Evolutionary conservation across 1,140 invertebrate genomes (phyloP).

Genomic region (Drosophila triauraria): DNA sequence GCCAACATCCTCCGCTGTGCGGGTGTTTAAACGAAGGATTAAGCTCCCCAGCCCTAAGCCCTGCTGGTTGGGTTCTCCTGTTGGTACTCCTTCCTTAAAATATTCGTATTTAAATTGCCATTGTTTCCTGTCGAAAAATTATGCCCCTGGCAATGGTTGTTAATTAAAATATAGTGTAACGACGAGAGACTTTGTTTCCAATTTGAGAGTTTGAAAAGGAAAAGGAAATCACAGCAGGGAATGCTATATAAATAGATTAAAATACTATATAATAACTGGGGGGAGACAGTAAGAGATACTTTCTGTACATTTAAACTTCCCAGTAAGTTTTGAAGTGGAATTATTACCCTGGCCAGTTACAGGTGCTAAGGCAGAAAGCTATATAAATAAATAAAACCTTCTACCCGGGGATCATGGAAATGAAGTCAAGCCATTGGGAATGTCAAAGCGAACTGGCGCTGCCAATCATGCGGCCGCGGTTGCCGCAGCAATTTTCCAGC

Average conservation of each 20-base stretch:
- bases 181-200: not conserved
- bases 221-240: not conserved
- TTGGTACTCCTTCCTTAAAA: constrained; percentile 1
- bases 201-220: not conserved
- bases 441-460: constrained; percentile 45
- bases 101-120: constrained; percentile 68
- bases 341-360: not conserved
- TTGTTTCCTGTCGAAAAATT: constrained; percentile 64
- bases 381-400: no score
- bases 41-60: constrained; percentile 21
- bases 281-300: no score
- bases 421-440: constrained; percentile 17
- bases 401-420: not conserved
- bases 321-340: not conserved
- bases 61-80: not conserved
- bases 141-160: constrained; percentile 47
- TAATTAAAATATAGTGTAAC: constrained; percentile 64
- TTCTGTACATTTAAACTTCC: no score
- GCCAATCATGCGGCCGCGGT: constrained; percentile 47
- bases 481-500: constrained; percentile 16
- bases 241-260: not conserved
- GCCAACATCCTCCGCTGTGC: constrained; percentile 32
- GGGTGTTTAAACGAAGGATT: constrained; percentile 70
- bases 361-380: not conserved
- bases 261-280: not conserved